Evolutionary conservation across 2,888 invertebrate genomes (phyloP).

Genomic region (Nycteola revayana): DNA sequence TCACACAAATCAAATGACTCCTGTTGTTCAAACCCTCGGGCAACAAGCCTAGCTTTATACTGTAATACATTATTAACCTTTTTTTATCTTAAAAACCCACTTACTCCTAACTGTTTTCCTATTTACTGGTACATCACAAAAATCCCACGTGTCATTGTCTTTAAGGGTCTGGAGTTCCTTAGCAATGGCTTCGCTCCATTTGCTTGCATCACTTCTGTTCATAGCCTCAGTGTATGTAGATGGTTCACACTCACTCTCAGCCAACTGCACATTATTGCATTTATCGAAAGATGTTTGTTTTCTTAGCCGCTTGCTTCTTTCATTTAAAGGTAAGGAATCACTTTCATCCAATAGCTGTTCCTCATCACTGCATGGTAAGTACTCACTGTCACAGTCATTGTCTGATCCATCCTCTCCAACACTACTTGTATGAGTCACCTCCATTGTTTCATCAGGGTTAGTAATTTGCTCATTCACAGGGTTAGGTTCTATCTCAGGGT

Average conservation of each 20-base stretch:
- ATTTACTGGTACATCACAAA: background rate
- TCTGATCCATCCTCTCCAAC: too few relatives aligned
- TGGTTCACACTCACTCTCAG: background rate
- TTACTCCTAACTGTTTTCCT: slow-evolving; percentile 3
- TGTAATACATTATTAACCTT: background rate
- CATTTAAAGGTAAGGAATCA: background rate
- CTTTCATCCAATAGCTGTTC: too few relatives aligned
- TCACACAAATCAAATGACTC: slow-evolving; percentile 1
- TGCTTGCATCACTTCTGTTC: background rate
- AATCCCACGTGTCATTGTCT: slow-evolving; percentile 2
- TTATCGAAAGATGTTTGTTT: slow-evolving; percentile 1
- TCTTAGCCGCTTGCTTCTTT: background rate
- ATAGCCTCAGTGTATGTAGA: slow-evolving; percentile 1
- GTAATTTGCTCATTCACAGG: too few relatives aligned
- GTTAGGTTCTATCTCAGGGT: too few relatives aligned
- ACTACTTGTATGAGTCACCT: too few relatives aligned
- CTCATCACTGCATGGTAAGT: too few relatives aligned
- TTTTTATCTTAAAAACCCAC: slow-evolving; percentile 5
- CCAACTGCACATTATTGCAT: slow-evolving; percentile 1
- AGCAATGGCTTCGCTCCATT: slow-evolving; percentile 1
- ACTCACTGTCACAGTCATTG: too few relatives aligned
- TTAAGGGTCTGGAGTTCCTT: slow-evolving; percentile 1
- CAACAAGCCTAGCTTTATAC: slow-evolving; percentile 4
- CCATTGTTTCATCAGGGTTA: too few relatives aligned
- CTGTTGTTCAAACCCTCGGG: slow-evolving; percentile 3